These are phyloP conservation scores for Lamellibrachia luymesi DNA, from an alignment of 1,140 invertebrate genomes.

Conservation along the genomic window DNA sequence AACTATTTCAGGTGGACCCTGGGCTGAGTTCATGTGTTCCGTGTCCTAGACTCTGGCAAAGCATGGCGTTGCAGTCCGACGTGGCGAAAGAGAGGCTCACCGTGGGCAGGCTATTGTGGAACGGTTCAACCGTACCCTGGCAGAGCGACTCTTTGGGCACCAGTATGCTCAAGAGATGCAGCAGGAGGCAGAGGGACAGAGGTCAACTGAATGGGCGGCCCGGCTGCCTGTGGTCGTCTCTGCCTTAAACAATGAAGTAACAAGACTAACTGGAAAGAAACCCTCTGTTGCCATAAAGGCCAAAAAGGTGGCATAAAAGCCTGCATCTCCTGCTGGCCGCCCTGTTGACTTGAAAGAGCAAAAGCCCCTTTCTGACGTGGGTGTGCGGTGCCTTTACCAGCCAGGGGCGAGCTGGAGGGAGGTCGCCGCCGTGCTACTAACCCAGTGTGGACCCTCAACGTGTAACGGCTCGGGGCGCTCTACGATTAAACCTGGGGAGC, in stretches of 20 bases:
- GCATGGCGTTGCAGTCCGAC: conserved; percentile 23
- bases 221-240: conserved; percentile 25
- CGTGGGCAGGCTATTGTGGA: conserved; percentile 26
- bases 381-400: conserved; percentile 20
- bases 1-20: no score
- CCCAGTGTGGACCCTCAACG: conserved; percentile 28
- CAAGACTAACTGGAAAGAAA: conserved; percentile 18
- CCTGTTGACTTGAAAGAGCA: conserved; percentile 19
- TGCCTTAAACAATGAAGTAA: conserved; percentile 27
- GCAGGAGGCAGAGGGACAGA: not conserved
- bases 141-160: conserved; percentile 28
- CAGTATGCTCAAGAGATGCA: conserved; percentile 33
- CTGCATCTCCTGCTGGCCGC: conserved; percentile 6
- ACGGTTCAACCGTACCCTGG: conserved; percentile 23
- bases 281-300: conserved; percentile 23
- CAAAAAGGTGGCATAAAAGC: conserved; percentile 11
- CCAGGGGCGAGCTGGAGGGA: conserved; percentile 33
- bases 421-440: conserved; percentile 22
- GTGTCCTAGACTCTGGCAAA: conserved; percentile 28
- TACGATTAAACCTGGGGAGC: conserved; percentile 17
- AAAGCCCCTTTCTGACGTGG: not conserved
- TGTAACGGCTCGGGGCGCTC: conserved; percentile 19
- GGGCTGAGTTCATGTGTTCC: conserved; percentile 24
- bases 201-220: conserved; percentile 26
- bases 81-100: conserved; percentile 23